phyloP scores from a whole-genome alignment of 2,797 vertebrate species.

The Remorina albescens region DNA sequence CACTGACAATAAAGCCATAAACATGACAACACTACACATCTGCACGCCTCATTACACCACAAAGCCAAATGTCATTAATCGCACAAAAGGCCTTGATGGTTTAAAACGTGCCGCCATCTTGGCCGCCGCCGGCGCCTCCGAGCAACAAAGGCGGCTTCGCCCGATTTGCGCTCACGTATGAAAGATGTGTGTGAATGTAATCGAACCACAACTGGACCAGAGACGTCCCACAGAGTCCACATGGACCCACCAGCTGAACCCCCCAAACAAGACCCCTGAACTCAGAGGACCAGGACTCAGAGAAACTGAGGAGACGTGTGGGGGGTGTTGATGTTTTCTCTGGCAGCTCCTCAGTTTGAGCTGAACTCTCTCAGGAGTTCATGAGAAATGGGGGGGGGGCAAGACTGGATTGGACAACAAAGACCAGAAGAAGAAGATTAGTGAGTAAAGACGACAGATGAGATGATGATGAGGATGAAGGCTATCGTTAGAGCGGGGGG shows the following conservation, averaged over 20 bases:
- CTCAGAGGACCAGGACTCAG: background rate
- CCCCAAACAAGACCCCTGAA: background rate
- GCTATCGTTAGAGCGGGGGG: no score
- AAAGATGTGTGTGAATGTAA: conserved; percentile 7
- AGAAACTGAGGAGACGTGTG: no score
- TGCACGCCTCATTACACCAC: conserved; percentile 31
- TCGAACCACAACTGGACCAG: conserved; percentile 13
- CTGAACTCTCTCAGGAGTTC: conserved; percentile 60
- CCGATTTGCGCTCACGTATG: background rate
- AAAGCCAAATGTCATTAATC: conserved; percentile 21
- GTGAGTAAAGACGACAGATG: no score
- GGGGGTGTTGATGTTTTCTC: conserved; percentile 64
- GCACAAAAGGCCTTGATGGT: background rate
- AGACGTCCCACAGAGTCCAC: conserved; percentile 14
- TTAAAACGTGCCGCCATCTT: background rate
- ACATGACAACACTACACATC: background rate
- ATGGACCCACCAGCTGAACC: background rate
- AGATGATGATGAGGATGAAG: no score
- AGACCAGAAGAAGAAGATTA: no score
- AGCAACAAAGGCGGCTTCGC: background rate
- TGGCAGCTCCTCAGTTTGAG: conserved; percentile 53
- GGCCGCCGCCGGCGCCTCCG: background rate
- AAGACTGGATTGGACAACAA: no score
- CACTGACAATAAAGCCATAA: conserved; percentile 7
- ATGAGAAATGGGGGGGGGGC: conserved; percentile 57